Evolutionary conservation across 1,140 invertebrate genomes (phyloP).

Genomic region (Cardiocondyla obscurior): DNA sequence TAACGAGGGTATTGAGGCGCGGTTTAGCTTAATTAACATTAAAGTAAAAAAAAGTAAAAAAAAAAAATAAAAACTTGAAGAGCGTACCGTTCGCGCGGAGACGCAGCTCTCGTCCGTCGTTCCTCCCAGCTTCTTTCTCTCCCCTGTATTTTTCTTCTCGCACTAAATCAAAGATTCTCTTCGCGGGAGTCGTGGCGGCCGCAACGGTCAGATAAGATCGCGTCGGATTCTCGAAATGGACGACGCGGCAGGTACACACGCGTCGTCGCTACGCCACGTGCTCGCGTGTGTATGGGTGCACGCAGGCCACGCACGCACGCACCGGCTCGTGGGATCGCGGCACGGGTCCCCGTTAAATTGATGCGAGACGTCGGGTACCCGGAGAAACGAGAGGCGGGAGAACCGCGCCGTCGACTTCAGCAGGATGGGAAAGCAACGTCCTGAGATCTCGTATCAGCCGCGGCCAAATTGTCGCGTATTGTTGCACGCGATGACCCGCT

Average conservation of each 20-base stretch:
- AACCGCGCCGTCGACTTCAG: not conserved
- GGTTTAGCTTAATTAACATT: not conserved
- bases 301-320: not conserved
- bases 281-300: not conserved
- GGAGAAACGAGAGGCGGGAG: constrained; percentile 24
- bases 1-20: too few relatives aligned
- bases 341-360: constrained; percentile 57
- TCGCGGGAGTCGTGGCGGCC: constrained; percentile 68
- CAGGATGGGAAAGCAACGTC: constrained; percentile 53
- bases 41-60: not conserved
- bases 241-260: constrained; percentile 63
- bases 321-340: constrained; percentile 45
- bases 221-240: constrained; percentile 73
- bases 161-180: constrained; percentile 76
- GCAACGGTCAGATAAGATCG: constrained; percentile 72
- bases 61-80: not conserved
- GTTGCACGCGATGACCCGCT: constrained; percentile 62
- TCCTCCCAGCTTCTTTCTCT: not conserved
- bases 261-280: constrained; percentile 48
- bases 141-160: constrained; percentile 11
- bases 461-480: constrained; percentile 74
- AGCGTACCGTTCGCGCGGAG: not conserved
- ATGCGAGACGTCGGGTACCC: constrained; percentile 25
- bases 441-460: constrained; percentile 69
- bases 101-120: not conserved